These are phyloP conservation scores for Atta colombica DNA, from an alignment of 1,140 invertebrate genomes.

Conservation along the genomic window DNA sequence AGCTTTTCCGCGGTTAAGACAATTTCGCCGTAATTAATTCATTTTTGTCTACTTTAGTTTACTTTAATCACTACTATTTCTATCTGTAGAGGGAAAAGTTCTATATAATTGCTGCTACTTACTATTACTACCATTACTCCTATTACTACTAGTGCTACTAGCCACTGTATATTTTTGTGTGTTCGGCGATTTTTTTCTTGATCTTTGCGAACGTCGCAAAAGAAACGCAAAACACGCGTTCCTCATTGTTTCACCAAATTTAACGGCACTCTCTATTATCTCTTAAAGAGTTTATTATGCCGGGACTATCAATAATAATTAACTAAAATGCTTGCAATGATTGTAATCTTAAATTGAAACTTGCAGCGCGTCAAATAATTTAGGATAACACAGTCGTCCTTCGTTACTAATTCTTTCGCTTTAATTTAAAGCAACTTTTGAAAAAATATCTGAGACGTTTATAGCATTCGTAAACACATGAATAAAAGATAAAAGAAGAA, in stretches of 20 bases:
- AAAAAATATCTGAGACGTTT: not conserved
- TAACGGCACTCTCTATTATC: not conserved
- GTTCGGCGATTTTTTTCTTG: slow-evolving; percentile 79
- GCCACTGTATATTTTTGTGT: slow-evolving; percentile 82
- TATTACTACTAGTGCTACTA: slow-evolving; percentile 76
- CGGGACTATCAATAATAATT: not conserved
- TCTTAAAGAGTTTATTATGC: not conserved
- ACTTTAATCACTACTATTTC: slow-evolving; percentile 82
- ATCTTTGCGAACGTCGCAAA: slow-evolving; percentile 59
- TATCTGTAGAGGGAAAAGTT: slow-evolving; percentile 76
- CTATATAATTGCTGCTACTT: slow-evolving; percentile 79
- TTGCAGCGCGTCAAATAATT: slow-evolving; percentile 3
- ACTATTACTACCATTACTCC: slow-evolving; percentile 75
- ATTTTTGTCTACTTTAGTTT: slow-evolving; percentile 81
- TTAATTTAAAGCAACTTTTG: not conserved
- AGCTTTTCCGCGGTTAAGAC: slow-evolving; percentile 72
- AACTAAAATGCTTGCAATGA: not conserved
- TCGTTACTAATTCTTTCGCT: slow-evolving; percentile 8
- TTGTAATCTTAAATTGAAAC: slow-evolving; percentile 4
- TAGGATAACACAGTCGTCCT: not conserved
- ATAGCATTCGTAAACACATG: not conserved
- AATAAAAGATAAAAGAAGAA: not conserved
- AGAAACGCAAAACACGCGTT: slow-evolving; percentile 32
- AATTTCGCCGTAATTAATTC: slow-evolving; percentile 81
- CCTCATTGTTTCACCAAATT: not conserved